Evolutionary conservation across 2,113 vertebrate species (phyloP).

Genomic region (Catharus bicknelli): DNA sequence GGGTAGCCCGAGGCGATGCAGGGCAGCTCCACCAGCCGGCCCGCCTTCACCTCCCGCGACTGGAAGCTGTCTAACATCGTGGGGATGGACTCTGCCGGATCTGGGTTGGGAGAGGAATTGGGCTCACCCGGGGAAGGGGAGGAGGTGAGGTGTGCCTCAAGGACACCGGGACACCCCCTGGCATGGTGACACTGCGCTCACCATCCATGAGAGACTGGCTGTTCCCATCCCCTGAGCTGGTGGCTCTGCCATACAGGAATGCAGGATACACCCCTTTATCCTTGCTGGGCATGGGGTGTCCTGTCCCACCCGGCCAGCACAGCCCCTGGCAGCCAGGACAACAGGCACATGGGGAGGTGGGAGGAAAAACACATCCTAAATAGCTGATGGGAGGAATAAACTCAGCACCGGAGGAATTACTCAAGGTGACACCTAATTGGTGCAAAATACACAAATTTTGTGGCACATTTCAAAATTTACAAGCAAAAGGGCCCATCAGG

Average conservation of each 20-base stretch:
- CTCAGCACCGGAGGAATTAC: conserved; percentile 45
- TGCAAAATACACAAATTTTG: conserved; percentile 73
- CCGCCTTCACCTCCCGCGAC: conserved; percentile 87
- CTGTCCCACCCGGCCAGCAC: neutral
- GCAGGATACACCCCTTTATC: fast-evolving
- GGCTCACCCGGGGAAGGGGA: neutral
- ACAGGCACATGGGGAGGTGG: neutral
- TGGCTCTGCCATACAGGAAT: neutral
- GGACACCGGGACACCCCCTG: neutral
- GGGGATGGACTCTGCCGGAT: conserved; percentile 93
- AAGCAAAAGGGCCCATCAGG: conserved; percentile 63
- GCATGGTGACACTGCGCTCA: fast-evolving
- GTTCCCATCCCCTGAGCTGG: fast-evolving
- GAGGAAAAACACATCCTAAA: neutral
- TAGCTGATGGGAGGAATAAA: conserved; percentile 49
- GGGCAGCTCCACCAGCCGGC: conserved; percentile 88
- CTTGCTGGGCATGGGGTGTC: fast-evolving
- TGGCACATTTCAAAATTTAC: conserved; percentile 70
- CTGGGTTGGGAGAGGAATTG: conserved; percentile 40
- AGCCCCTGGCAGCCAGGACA: neutral
- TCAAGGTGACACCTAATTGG: conserved; percentile 76
- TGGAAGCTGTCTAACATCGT: conserved; percentile 94
- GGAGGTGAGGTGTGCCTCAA: neutral
- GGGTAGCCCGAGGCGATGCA: conserved; percentile 96
- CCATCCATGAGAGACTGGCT: fast-evolving